phyloP scores from a whole-genome alignment of 2,888 invertebrate species.

The Ophion ventricosus region DNA sequence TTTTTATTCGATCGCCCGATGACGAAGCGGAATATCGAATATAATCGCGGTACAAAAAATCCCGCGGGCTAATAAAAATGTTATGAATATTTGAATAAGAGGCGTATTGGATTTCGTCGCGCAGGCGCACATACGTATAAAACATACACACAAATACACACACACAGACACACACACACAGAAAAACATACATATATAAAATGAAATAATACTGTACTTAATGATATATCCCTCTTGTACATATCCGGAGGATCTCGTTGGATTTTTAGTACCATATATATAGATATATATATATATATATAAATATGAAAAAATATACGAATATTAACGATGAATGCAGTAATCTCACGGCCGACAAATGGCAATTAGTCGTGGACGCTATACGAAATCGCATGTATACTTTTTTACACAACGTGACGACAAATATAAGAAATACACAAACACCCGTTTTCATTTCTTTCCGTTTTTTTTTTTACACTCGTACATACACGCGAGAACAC shows the following conservation, averaged over 20 bases:
- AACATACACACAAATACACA: background rate
- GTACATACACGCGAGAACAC: no score
- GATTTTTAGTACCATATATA: slow-evolving; percentile 59
- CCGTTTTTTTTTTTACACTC: background rate
- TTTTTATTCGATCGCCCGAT: slow-evolving; percentile 69
- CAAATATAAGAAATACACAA: slow-evolving; percentile 50
- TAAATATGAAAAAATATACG: slow-evolving; percentile 50
- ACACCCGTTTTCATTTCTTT: slow-evolving; percentile 17
- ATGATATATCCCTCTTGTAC: slow-evolving; percentile 75
- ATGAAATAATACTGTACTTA: slow-evolving; percentile 44
- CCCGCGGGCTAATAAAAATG: slow-evolving; percentile 53
- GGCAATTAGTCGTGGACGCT: slow-evolving; percentile 50
- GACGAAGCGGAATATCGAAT: slow-evolving; percentile 47
- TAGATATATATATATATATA: slow-evolving; percentile 26
- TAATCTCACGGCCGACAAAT: slow-evolving; percentile 56
- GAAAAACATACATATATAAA: slow-evolving; percentile 25
- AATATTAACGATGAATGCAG: slow-evolving; percentile 55
- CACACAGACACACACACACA: background rate
- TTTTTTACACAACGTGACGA: slow-evolving; percentile 70
- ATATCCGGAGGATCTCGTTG: slow-evolving; percentile 73
- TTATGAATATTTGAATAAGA: slow-evolving; percentile 49
- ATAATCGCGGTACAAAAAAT: slow-evolving; percentile 45
- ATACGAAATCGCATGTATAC: slow-evolving; percentile 60
- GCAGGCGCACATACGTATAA: slow-evolving; percentile 44
- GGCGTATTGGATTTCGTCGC: slow-evolving; percentile 53